Conservation (phyloP, 2,888 invertebrate species). For the Chrysolina oricalcia region DNA sequence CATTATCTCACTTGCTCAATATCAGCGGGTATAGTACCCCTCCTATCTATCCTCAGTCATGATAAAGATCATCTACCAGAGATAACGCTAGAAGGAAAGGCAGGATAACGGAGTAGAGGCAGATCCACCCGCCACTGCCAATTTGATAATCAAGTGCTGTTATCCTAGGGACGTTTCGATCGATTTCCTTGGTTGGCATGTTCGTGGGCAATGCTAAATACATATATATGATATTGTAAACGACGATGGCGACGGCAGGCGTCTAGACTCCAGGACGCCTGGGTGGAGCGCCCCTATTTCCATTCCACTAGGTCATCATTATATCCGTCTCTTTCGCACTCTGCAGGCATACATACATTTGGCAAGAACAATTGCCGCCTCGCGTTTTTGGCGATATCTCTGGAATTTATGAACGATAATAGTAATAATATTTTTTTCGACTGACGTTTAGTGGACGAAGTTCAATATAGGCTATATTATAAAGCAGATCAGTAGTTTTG, state of each 20-base stretch:
- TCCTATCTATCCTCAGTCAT: too few species aligned
- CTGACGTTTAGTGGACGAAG: too few species aligned
- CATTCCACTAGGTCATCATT: conserved; percentile 64
- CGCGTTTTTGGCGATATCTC: background rate
- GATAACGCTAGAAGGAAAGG: too few species aligned
- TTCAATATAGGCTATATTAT: too few species aligned
- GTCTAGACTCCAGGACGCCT: conserved; percentile 70
- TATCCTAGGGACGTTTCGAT: conserved; percentile 37
- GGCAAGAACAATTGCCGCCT: conserved; percentile 9
- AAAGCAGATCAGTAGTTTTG: too few species aligned
- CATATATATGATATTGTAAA: conserved; percentile 52
- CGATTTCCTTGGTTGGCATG: conserved; percentile 56
- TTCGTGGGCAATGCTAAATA: conserved; percentile 62
- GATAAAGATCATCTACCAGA: too few species aligned
- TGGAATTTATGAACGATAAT: background rate
- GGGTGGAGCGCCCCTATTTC: conserved; percentile 64
- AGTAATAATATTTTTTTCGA: conserved; percentile 2
- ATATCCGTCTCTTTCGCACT: conserved; percentile 39
- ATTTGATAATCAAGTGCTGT: conserved; percentile 42
- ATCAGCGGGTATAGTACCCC: too few species aligned
- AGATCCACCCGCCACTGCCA: background rate
- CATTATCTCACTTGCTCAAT: too few species aligned
- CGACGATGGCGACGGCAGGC: conserved; percentile 65
- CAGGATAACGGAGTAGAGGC: too few species aligned
- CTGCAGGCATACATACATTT: background rate